phyloP scores from a whole-genome alignment of 2,888 invertebrate species.

The Salticus scenicus region DNA sequence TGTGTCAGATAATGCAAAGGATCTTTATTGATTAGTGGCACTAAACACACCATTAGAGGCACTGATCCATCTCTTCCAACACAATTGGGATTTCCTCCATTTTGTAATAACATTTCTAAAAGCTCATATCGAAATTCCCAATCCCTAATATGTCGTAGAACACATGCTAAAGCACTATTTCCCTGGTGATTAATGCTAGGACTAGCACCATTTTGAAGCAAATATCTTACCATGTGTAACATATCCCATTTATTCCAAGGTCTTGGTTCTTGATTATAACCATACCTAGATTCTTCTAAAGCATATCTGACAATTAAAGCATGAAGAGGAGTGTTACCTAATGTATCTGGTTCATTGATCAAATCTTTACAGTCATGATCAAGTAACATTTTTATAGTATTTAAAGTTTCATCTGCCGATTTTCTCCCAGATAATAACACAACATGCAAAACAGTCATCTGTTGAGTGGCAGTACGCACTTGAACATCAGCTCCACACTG shows the following conservation, averaged over 20 bases:
- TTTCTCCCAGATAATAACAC: constrained; percentile 82
- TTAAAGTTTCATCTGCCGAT: constrained; percentile 83
- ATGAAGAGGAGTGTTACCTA: constrained; percentile 85
- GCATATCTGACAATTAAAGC: constrained; percentile 81
- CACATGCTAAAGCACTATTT: constrained; percentile 83
- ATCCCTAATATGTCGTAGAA: constrained; percentile 82
- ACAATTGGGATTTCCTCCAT: constrained; percentile 82
- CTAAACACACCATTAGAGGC: constrained; percentile 84
- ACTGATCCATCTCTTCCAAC: constrained; percentile 84
- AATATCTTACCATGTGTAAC: constrained; percentile 80
- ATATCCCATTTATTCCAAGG: constrained; percentile 85
- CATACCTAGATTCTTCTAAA: constrained; percentile 82
- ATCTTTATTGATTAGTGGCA: constrained; percentile 85
- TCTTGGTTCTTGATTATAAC: constrained; percentile 78
- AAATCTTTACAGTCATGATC: constrained; percentile 84
- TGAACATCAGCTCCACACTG: constrained; percentile 83
- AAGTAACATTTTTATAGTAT: constrained; percentile 82
- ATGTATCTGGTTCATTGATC: constrained; percentile 83
- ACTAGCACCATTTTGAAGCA: constrained; percentile 80
- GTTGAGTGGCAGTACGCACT: constrained; percentile 83
- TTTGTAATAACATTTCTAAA: constrained; percentile 80
- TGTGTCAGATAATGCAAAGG: constrained; percentile 84
- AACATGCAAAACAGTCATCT: constrained; percentile 80
- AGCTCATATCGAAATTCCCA: constrained; percentile 82
- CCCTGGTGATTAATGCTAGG: constrained; percentile 83